Evolutionary conservation across 2,113 vertebrate species (phyloP).

Genomic region (Hippocampus mohnikei): DNA sequence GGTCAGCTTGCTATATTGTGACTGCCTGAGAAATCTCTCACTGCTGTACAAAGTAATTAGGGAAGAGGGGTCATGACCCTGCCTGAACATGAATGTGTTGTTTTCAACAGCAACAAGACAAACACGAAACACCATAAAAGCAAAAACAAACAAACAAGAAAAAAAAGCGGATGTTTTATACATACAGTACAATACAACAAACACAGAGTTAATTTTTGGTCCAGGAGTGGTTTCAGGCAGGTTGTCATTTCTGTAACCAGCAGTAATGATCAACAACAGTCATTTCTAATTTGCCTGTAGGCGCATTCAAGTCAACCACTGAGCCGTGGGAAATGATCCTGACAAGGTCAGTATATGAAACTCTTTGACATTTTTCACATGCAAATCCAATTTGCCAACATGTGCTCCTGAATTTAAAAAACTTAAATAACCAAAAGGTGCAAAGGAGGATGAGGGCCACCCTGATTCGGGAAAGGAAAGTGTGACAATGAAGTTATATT

Average conservation of each 20-base stretch:
- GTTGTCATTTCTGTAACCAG: slow-evolving; percentile 69
- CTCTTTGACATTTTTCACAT: background rate
- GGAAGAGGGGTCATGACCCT: too few relatives aligned
- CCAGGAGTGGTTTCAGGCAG: slow-evolving; percentile 24
- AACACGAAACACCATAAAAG: slow-evolving; percentile 11
- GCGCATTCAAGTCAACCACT: background rate
- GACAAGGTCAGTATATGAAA: background rate
- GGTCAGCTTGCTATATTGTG: slow-evolving; percentile 25
- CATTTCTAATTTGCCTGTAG: background rate
- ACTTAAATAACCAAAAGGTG: background rate
- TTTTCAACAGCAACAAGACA: slow-evolving; percentile 24
- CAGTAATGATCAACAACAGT: slow-evolving; percentile 57
- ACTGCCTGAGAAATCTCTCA: slow-evolving; percentile 31
- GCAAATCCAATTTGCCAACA: background rate
- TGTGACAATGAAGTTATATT: background rate
- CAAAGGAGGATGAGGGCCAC: background rate
- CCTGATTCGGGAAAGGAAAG: background rate
- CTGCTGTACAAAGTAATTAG: background rate
- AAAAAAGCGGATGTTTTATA: slow-evolving; percentile 6
- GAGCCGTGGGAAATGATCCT: background rate
- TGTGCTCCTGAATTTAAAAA: background rate
- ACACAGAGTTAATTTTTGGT: slow-evolving; percentile 44
- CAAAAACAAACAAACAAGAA: background rate
- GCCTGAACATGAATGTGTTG: slow-evolving; percentile 11
- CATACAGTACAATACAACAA: slow-evolving; percentile 6